Evolutionary conservation across 2,113 vertebrate genomes (phyloP).

Genomic region (Chaetodon trifascialis): DNA sequence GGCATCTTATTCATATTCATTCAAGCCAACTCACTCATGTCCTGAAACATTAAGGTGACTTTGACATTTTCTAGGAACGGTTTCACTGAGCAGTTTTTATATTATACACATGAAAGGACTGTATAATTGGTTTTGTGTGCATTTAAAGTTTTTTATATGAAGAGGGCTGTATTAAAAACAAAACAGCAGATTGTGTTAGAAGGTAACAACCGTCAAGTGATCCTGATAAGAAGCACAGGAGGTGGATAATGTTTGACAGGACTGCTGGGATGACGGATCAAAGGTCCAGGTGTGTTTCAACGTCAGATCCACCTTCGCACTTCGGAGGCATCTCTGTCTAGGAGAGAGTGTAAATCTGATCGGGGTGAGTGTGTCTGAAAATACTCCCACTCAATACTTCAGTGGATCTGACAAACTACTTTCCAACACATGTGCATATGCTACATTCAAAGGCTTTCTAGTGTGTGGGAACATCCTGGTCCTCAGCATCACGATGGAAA

Average conservation of each 20-base stretch:
- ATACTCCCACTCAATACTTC: neutral
- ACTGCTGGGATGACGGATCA: conserved; percentile 59
- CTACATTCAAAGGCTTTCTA: conserved; percentile 34
- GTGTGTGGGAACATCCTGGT: neutral
- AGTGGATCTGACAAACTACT: conserved; percentile 5
- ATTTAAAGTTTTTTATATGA: neutral
- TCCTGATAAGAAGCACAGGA: conserved; percentile 28
- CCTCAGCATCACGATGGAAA: conserved; percentile 73
- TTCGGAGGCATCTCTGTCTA: conserved; percentile 29
- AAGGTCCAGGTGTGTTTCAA: conserved; percentile 73
- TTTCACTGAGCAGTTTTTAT: neutral
- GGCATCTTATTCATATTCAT: conserved; percentile 1
- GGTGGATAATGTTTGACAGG: conserved; percentile 83
- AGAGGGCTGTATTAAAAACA: neutral
- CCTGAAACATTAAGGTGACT: conserved; percentile 9
- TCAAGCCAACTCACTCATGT: neutral
- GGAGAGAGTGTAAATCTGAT: conserved; percentile 19
- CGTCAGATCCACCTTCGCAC: conserved; percentile 30
- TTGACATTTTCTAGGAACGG: neutral
- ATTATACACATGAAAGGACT: neutral
- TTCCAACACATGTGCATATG: conserved; percentile 14
- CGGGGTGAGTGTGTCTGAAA: conserved; percentile 60
- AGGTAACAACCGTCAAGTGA: neutral
- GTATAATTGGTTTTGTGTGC: conserved; percentile 7
- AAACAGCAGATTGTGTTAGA: neutral